Base-by-base conservation (phyloP, 2,113 vertebrate genomes). In the Grantiella picta region DNA sequence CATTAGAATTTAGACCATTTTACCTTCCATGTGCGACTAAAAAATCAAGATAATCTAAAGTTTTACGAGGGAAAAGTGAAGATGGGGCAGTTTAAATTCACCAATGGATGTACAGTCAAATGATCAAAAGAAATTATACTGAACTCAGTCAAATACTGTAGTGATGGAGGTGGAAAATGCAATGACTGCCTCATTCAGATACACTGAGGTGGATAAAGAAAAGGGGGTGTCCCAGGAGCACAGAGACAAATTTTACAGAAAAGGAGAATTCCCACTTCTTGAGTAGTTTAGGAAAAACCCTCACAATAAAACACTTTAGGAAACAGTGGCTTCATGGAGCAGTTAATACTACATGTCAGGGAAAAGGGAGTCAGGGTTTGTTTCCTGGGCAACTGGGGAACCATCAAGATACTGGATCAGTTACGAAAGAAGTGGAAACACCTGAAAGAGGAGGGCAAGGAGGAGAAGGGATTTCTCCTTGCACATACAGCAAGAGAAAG, bases 301-400 rank as follows among this genome's bases (percentile, higher is more conserved):
- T 2, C 40, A 49, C 5, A 40, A 21, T 17, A 66, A 92, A 47
- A 65, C 14, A 25, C 14, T 75, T 63, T 40, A 82, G 63, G 42
- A 77, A 86, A 54, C 16, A 80, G 38, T 3, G 31, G 5, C 18
- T 71, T 47, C 38, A 15, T 45, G 12, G 45, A 88, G 50, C 4
- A 49, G 33, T 52, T 47, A 79, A 38, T 49, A 5, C 11, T n/a
- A 59, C 12, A 12, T 1, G 0, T 6, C 0, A 2, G 22, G 21
- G 7, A 5, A 33, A 56, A 71, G 38, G 35, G n/a, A 66, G 11
- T 7, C 28, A 24, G 21, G 8, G 9, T 49, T 93, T 63, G 71
- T 16, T 50, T 81, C 76, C 82, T 45, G 72, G 40, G 31, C 27
- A 76, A 36, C 31, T 45, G 78, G n/a, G 65, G 54, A 90, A 6